Evolutionary conservation across 2,888 invertebrate genomes (phyloP).

Genomic region (Paralinhomoeus sp.): DNA sequence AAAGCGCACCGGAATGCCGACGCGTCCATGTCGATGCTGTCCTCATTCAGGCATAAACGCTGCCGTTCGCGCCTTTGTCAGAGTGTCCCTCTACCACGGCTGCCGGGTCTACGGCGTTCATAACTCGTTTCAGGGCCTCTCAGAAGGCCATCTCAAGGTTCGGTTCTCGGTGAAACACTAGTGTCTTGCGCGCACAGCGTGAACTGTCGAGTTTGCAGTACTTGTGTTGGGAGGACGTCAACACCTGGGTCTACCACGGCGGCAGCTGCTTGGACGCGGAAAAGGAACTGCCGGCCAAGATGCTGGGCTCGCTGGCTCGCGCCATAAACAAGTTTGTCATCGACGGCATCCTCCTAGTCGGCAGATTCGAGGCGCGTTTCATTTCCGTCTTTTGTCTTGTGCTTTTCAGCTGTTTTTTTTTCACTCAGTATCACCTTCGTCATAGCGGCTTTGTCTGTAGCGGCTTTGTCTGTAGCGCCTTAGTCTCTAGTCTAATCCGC

Average conservation of each 20-base stretch:
- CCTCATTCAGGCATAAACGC: constrained; percentile 99
- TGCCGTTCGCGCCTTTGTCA: constrained; percentile 83
- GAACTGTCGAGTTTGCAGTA: constrained; percentile 28
- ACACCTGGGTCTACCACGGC: constrained; percentile 89
- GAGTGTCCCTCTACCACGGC: constrained; percentile 79
- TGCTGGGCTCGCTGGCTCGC: constrained; percentile 52
- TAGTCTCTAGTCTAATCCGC: too few species aligned
- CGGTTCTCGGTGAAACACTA: too few species aligned
- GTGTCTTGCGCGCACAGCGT: constrained; percentile 17
- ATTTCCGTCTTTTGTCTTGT: too few species aligned
- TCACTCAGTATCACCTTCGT: too few species aligned
- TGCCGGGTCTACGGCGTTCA: constrained; percentile 77
- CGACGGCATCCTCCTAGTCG: constrained; percentile 38
- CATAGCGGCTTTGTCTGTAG: too few species aligned
- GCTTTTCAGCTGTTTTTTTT: too few species aligned
- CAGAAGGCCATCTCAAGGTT: constrained; percentile 47
- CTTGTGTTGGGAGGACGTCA: constrained; percentile 63
- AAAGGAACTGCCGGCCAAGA: constrained; percentile 29
- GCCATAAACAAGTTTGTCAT: constrained; percentile 65
- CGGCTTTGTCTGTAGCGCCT: too few species aligned
- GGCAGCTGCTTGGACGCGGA: too few species aligned
- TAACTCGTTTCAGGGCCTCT: constrained; percentile 80
- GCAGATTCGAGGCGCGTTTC: constrained; percentile 81
- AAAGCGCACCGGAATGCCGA: too few species aligned
- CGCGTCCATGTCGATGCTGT: too few species aligned